A percentile compares a stretch with the other conserved stretches of the same genome.
Evolutionary conservation across 2,888 invertebrate genomes (phyloP).

Genomic region (Athalia cordata): DNA sequence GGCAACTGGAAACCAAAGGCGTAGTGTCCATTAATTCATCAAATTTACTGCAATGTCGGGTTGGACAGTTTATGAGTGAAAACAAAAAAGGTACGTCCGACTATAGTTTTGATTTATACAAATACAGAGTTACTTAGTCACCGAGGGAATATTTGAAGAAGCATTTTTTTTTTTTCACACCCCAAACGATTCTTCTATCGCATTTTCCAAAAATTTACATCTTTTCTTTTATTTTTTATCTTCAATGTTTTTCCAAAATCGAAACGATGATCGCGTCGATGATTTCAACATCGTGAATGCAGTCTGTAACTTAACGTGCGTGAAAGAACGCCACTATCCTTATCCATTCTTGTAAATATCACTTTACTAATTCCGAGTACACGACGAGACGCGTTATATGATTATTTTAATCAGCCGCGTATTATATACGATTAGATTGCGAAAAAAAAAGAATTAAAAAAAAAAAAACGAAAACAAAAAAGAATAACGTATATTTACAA

Average conservation of each 20-base stretch:
- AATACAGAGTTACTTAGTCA: not conserved
- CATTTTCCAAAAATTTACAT: no score
- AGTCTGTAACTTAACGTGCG: constrained; percentile 15
- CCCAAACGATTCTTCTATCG: no score
- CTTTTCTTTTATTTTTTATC: no score
- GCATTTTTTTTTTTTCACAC: no score
- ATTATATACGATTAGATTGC: not conserved
- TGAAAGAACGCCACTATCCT: constrained; percentile 36
- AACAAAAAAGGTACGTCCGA: constrained; percentile 1
- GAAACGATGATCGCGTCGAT: not conserved
- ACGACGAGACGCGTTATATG: not conserved
- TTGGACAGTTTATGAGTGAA: constrained; percentile 16
- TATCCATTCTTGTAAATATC: constrained; percentile 40
- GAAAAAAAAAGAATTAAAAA: no score
- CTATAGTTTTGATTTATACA: not conserved
- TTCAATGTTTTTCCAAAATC: no score
- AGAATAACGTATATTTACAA: no score
- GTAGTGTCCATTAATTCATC: not conserved
- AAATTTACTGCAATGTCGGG: not conserved
- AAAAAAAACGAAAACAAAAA: no score
- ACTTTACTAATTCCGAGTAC: constrained; percentile 33
- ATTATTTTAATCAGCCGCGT: constrained; percentile 15
- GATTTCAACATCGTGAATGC: constrained; percentile 4
- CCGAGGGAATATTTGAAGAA: no score
- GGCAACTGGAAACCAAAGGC: no score